Evolutionary conservation across 2,888 invertebrate species (phyloP).

Genomic region (Globia sparganii): DNA sequence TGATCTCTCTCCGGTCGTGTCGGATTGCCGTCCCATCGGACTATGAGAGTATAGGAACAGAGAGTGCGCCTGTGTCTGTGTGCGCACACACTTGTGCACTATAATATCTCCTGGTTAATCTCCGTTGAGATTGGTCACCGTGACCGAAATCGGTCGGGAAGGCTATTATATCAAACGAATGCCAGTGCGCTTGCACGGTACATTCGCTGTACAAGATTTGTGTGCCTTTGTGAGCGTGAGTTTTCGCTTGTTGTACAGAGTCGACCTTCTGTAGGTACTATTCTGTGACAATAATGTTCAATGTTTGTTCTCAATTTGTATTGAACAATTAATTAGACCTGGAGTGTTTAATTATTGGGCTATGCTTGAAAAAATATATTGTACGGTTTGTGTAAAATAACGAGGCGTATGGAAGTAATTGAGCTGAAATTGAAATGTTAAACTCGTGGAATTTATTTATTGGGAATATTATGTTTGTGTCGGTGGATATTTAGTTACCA

Average conservation of each 20-base stretch:
- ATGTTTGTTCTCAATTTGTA: constrained; percentile 45
- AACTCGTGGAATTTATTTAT: constrained; percentile 4
- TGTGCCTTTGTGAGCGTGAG: neutral
- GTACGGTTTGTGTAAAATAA: constrained; percentile 22
- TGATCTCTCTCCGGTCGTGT: no score
- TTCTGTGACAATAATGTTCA: constrained; percentile 9
- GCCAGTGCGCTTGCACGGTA: neutral
- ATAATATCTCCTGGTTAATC: no score
- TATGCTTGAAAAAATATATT: constrained; percentile 24
- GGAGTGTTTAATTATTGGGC: constrained; percentile 28
- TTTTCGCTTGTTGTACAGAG: no score
- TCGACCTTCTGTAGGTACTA: constrained; percentile 1
- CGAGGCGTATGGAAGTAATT: constrained; percentile 30
- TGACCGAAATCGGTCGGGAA: no score
- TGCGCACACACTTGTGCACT: no score
- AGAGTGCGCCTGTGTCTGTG: no score
- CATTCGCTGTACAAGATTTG: no score
- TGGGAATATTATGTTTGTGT: neutral
- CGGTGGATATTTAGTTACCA: neutral
- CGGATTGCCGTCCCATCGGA: no score
- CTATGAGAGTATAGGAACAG: no score
- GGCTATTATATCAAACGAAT: neutral
- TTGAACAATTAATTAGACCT: constrained; percentile 41
- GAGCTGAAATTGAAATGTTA: constrained; percentile 42
- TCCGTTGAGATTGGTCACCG: no score